These are phyloP conservation scores for Pungitius pungitius DNA, from an alignment of 2,113 vertebrate species.

Conservation along the genomic window DNA sequence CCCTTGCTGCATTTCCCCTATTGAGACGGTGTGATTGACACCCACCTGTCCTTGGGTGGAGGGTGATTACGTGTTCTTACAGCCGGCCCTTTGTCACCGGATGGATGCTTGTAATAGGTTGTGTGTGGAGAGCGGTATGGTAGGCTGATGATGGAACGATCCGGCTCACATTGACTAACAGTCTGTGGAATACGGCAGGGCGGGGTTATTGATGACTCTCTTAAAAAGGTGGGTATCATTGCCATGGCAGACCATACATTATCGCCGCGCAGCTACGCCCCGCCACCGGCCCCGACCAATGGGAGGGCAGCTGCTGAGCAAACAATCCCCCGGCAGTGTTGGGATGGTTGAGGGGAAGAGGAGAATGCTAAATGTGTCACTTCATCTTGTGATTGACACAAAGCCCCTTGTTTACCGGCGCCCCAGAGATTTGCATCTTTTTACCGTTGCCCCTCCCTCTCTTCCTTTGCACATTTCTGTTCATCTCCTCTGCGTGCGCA, in stretches of 20 bases:
- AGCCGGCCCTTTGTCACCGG: slow-evolving; percentile 45
- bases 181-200: slow-evolving; percentile 59
- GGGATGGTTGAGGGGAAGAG: slow-evolving; percentile 46
- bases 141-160: slow-evolving; percentile 66
- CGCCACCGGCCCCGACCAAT: slow-evolving; percentile 48
- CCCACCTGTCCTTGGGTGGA: slow-evolving; percentile 60
- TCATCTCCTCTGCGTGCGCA: slow-evolving; percentile 23
- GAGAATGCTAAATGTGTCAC: slow-evolving; percentile 70
- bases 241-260: slow-evolving; percentile 74
- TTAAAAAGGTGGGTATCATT: slow-evolving; percentile 73
- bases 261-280: slow-evolving; percentile 45
- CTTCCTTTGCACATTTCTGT: slow-evolving; percentile 30
- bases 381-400: slow-evolving; percentile 77
- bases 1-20: background rate
- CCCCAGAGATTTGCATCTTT: slow-evolving; percentile 77
- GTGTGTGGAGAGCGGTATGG: slow-evolving; percentile 51
- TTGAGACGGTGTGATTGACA: slow-evolving; percentile 46
- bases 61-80: slow-evolving; percentile 54
- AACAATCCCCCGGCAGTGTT: slow-evolving; percentile 58
- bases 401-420: slow-evolving; percentile 74
- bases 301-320: slow-evolving; percentile 55
- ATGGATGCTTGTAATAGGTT: slow-evolving; percentile 57
- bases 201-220: slow-evolving; percentile 74
- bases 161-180: slow-evolving; percentile 62
- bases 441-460: slow-evolving; percentile 67